Base-by-base conservation (phyloP, 2,113 vertebrate species). In the Eclectus roratus region DNA sequence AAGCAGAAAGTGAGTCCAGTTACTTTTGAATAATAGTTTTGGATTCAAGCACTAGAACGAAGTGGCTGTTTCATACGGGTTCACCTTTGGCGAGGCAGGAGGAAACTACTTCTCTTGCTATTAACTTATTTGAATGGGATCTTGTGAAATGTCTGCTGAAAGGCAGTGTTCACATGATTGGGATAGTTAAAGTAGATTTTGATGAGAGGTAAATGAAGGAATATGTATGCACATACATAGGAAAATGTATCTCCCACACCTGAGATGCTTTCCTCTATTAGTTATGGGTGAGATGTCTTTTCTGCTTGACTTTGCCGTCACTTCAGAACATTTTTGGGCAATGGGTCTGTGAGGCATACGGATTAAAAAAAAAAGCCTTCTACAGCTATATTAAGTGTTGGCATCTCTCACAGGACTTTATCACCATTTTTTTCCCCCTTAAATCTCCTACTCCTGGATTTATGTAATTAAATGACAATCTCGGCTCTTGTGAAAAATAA, bases 401-500 rank as follows among this genome's bases (percentile, higher is more conserved):
- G 85, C 76, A 93, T 89, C 76, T 90, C 93, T 96, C 94, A 93
- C 41, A 81, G 91, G 93, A 93, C 39, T 94, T 89, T 73, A 89
- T 77, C 46, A 88, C 55, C 47, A 7, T 49, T 89, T 87, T 83
- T 88, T 88, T 78, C 21, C 31, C 61, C 33, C 66, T 95, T 82
- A 91, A 82, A 80, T 95, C 93, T 93, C 68, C 79, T 88, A 27
- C 87, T 91, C 50, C 63, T 90, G 68, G 91, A 88, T 93, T 95
- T 91, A 93, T 93, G 85, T 85, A 96, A 97, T 97, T 88, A 97
- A 95, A 93, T 80, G 58, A 94, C 87, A 93, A 85, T 95, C 88
- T 82, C 43, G 3, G 20, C 29, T 78, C 88, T 94, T 85, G 86
- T 92, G 84, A 93, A 93, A 95, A 89, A 91, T 92, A 92, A 93